phyloP scores from a whole-genome alignment of 2,797 vertebrate genomes.

The Myotis pilosus region DNA sequence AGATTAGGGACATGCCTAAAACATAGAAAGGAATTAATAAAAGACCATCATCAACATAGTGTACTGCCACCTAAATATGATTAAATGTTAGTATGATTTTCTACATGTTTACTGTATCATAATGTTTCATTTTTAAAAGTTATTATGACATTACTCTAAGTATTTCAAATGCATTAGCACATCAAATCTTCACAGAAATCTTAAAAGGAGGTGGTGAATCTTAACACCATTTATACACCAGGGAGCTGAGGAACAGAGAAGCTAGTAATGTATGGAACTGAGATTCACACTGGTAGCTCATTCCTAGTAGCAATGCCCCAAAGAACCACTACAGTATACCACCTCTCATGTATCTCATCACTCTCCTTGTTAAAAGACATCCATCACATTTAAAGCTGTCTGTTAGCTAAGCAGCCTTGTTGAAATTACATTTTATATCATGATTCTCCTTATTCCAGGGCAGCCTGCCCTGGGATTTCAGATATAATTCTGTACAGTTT shows the following conservation, averaged over 20 bases:
- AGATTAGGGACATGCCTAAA: background rate
- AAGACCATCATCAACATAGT: background rate
- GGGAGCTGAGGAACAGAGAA: background rate
- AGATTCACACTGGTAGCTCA: background rate
- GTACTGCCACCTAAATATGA: background rate
- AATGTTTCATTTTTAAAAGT: background rate
- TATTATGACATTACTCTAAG: background rate
- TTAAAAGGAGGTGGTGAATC: background rate
- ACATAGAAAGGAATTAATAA: background rate
- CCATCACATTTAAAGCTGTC: background rate
- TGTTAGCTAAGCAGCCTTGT: conserved; percentile 5
- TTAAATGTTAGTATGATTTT: background rate
- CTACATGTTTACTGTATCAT: background rate
- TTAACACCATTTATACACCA: background rate
- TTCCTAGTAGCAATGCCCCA: background rate
- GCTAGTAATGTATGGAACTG: background rate
- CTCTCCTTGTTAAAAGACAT: background rate
- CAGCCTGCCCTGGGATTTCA: conserved; percentile 30
- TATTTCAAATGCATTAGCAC: background rate
- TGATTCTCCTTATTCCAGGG: conserved; percentile 40
- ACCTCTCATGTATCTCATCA: background rate
- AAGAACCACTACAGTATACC: background rate
- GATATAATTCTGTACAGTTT: conserved; percentile 29
- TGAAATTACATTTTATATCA: conserved; percentile 53
- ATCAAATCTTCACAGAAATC: background rate